Base-by-base conservation (phyloP, 2,888 invertebrate species). In the Uropetala carovei region DNA sequence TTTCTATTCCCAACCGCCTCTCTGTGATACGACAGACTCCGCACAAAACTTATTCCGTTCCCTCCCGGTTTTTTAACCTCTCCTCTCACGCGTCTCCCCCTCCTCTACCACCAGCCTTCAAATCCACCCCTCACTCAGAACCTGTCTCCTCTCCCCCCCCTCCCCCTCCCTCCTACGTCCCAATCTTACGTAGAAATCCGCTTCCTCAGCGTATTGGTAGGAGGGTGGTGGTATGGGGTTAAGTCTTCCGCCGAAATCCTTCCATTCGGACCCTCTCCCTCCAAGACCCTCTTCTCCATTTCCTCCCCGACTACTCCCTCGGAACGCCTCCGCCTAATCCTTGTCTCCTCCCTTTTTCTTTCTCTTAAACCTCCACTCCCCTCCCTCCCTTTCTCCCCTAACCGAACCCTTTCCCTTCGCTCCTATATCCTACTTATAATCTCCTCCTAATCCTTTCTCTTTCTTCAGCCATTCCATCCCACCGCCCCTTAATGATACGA, bases 371-470 rank as follows among this genome's bases (percentile, higher is more conserved):
- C 68, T 22, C 9, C 68, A 9, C 18, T 56, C 59, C 9, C 68
- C 9, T 18, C 86, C 59, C 86, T 22, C 59, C 86, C 22, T 10
- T 4, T 59, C 57, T 59, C 22, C n/a, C 86, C 56, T 56, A 22
- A 57, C 11, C 59, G 57, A 14, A 82, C 18, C 43, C 43, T 43
- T 43, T 43, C 43, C 43, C 68, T 18, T 22, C 86, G 13, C 86
- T 22, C 59, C 86, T 58, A 22, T 59, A 86, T 86, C 56, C 59
- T 22, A 58, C 86, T 22, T 22, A 57, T 86, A 57, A 89, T 60
- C 60, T 58, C 58, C 18, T 59, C 58, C 14, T 60, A 3, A 85
- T 85, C 85, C 57, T 30, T 58, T 89, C 58, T 86, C 59, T 59
- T 82, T 84, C 84, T 84, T 14, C 18, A 85, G 18, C 22, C 75